Conservation (phyloP, 2,888 invertebrate genomes). For the Nemotelus nigrinus region DNA sequence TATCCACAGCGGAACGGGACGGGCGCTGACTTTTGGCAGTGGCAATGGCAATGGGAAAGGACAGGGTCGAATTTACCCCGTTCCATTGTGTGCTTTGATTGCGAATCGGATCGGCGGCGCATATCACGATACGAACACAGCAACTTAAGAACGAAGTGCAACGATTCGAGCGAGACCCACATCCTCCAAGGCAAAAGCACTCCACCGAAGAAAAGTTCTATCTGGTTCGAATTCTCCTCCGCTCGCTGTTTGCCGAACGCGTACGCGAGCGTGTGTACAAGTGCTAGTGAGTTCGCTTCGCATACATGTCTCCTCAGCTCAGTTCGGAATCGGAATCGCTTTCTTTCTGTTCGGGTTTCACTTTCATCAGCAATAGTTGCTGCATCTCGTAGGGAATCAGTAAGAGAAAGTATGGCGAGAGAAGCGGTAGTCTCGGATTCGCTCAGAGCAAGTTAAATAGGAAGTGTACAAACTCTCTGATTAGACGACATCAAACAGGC, state of each 20-base stretch:
- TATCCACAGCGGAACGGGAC: not conserved
- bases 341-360: conserved; percentile 34
- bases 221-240: too few relatives aligned
- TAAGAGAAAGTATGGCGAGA: conserved; percentile 63
- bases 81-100: too few relatives aligned
- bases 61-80: not conserved
- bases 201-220: too few relatives aligned
- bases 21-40: conserved; percentile 16
- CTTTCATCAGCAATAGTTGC: conserved; percentile 48
- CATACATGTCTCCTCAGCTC: conserved; percentile 1
- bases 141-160: too few relatives aligned
- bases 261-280: not conserved
- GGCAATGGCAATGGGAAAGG: conserved; percentile 3
- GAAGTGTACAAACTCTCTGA: not conserved
- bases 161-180: too few relatives aligned
- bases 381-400: conserved; percentile 54
- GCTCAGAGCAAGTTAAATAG: not conserved
- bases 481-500: too few relatives aligned
- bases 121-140: too few relatives aligned
- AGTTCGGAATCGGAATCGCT: too few relatives aligned
- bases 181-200: too few relatives aligned
- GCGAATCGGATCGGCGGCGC: too few relatives aligned
- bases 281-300: not conserved
- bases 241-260: too few relatives aligned
- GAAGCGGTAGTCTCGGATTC: conserved; percentile 57